These are phyloP conservation scores for Pseudorhombus dupliciocellatus DNA, from an alignment of 2,113 vertebrate species.

Conservation along the genomic window DNA sequence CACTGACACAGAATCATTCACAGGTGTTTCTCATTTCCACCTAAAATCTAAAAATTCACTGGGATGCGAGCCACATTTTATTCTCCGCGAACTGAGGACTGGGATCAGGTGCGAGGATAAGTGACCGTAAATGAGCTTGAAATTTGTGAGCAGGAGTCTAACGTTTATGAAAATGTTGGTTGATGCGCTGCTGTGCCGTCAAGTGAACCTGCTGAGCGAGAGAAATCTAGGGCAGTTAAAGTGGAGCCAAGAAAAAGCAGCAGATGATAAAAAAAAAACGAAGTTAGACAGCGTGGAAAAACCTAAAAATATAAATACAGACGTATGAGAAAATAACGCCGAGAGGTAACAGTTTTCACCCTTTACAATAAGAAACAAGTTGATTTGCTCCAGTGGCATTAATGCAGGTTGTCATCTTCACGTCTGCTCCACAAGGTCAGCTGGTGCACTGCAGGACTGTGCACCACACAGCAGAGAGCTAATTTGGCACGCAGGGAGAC, in stretches of 20 bases:
- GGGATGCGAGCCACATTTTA: conserved; percentile 4
- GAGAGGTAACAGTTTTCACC: not conserved
- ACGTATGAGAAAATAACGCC: no score
- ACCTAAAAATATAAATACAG: not conserved
- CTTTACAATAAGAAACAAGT: not conserved
- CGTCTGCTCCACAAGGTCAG: conserved; percentile 16
- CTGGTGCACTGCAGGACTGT: conserved; percentile 5
- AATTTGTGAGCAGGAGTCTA: conserved; percentile 30
- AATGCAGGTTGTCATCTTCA: not conserved
- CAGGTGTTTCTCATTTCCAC: conserved; percentile 2
- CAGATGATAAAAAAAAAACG: conserved; percentile 8
- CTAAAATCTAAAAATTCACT: conserved; percentile 24
- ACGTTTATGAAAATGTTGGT: conserved; percentile 41
- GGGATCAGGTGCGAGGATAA: conserved; percentile 40
- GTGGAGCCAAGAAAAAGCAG: not conserved
- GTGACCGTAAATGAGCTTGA: conserved; percentile 34
- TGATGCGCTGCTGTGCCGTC: conserved; percentile 46
- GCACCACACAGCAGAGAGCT: not conserved
- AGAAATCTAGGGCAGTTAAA: conserved; percentile 8
- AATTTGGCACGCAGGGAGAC: conserved; percentile 15
- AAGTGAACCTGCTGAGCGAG: conserved; percentile 23
- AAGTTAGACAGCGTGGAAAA: not conserved
- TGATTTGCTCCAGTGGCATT: not conserved
- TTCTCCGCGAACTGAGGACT: not conserved
- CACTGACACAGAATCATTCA: not conserved